Evolutionary conservation across 2,888 invertebrate species (phyloP), one percentile per base, ranked within the genome.

Genomic region (Pollenia labialis): DNA sequence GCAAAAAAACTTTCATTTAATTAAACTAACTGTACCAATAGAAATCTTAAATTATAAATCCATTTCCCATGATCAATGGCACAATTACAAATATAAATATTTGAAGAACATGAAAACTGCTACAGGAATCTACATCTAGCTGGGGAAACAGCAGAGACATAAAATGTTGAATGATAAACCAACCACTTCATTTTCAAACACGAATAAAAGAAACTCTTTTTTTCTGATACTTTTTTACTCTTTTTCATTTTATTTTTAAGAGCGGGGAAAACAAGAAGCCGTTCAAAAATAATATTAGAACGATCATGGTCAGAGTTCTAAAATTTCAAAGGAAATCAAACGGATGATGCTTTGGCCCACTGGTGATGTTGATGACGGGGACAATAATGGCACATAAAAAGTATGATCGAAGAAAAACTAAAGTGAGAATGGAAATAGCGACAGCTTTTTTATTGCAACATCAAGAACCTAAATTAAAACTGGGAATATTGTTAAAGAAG

Each of bases 1-100:
- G 10, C 11, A 74, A 74, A 74, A 48, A 58, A 58, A 23, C 77
- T 48, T 68, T 58, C 40, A 77, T 79, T 79, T 79, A 69, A 79
- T 79, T 79, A 79, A 79, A 69, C 11, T 79, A 79, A 79, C 79
- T 79, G 79, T 69, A 79, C 46, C 48, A 75, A 54, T 66, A 58
- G 40, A 56, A 77, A 77, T 68, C 56, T 68, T 68, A 77, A 68
- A 77, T 77, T 77, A 68, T 68, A 79, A 79, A 79, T 79, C 60
- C 69, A 79, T 60, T 79, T 79, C 69, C 60, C 79, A 79, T 79
- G 79, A 79, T 79, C 69, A 79, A 79, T 79, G 79, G 52, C 69
- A 79, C 60, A 69, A 79, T 79, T 79, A 79, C 79, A 79, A 79
- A 58, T 42, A 64, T 42, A 75, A 75, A 62, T 50, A 77, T 77